Conservation (phyloP, 2,888 invertebrate genomes). For the Lasioglossum lativentre region DNA sequence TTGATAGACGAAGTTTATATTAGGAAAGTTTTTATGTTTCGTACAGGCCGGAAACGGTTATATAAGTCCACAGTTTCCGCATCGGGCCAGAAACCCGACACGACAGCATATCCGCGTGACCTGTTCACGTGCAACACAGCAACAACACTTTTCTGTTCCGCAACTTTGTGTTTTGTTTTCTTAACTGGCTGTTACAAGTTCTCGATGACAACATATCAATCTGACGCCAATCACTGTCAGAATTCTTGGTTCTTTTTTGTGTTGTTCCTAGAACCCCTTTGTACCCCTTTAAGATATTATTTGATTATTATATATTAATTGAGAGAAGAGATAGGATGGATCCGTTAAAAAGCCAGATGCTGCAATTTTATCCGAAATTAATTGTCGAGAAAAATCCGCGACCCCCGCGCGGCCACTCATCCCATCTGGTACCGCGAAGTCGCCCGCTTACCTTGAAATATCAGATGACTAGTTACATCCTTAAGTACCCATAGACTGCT, state of each 20-base stretch:
- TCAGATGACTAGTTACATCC: background rate
- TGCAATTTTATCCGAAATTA: background rate
- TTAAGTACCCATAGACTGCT: background rate
- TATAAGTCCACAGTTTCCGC: slow-evolving; percentile 52
- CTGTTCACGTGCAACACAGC: background rate
- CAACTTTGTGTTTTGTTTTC: background rate
- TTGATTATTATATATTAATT: no score
- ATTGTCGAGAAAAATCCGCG: background rate
- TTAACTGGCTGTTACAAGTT: background rate
- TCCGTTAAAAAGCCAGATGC: no score
- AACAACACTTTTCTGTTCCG: background rate
- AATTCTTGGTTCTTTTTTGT: background rate
- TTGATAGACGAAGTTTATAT: slow-evolving; percentile 79
- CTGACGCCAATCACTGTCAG: background rate
- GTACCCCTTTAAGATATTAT: no score
- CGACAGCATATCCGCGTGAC: slow-evolving; percentile 10
- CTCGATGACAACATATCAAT: background rate
- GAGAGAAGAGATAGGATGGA: no score
- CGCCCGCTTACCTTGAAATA: background rate
- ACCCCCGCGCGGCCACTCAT: background rate
- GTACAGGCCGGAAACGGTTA: slow-evolving; percentile 69
- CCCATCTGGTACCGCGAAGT: background rate
- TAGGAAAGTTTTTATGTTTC: slow-evolving; percentile 79
- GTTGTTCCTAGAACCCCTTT: no score
- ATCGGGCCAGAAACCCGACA: background rate